These are phyloP conservation scores for Ianthella basta DNA, from an alignment of 37 sponge, comb jelly and placozoan genomes.

Conservation along the genomic window DNA sequence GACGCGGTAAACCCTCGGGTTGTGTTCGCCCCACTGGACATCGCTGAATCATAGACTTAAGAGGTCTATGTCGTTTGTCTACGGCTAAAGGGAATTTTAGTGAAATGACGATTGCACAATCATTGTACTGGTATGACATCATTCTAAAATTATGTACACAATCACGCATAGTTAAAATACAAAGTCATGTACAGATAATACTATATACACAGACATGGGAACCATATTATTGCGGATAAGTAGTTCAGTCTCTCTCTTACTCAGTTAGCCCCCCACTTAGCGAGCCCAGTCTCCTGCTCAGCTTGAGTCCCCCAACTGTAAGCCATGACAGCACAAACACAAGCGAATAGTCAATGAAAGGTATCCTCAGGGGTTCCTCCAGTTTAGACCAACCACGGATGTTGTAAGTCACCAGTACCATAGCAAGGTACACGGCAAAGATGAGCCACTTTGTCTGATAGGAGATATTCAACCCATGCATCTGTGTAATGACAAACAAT, in stretches of 20 bases:
- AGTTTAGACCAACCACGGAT: not conserved
- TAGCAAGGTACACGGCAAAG: not conserved
- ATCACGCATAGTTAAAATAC: too few relatives aligned
- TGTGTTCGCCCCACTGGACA: too few relatives aligned
- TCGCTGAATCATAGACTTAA: too few relatives aligned
- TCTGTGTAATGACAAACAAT: slow-evolving; percentile 47
- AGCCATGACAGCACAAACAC: slow-evolving; percentile 22
- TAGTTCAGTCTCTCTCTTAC: too few relatives aligned
- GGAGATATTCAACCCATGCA: slow-evolving; percentile 21
- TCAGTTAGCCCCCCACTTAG: not conserved
- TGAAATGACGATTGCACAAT: too few relatives aligned
- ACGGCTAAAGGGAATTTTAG: too few relatives aligned
- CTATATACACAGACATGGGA: too few relatives aligned
- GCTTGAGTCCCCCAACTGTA: not conserved
- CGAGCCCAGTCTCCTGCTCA: not conserved
- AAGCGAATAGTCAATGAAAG: slow-evolving; percentile 30
- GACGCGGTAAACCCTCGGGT: not conserved
- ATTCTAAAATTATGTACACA: too few relatives aligned
- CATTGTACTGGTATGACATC: too few relatives aligned
- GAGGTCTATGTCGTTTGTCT: too few relatives aligned
- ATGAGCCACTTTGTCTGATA: not conserved
- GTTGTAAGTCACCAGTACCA: not conserved
- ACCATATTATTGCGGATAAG: too few relatives aligned
- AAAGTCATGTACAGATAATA: too few relatives aligned
- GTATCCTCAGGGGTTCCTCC: slow-evolving; percentile 28